Evolutionary conservation across 2,888 invertebrate genomes (phyloP).

Genomic region (Meloe dianella): DNA sequence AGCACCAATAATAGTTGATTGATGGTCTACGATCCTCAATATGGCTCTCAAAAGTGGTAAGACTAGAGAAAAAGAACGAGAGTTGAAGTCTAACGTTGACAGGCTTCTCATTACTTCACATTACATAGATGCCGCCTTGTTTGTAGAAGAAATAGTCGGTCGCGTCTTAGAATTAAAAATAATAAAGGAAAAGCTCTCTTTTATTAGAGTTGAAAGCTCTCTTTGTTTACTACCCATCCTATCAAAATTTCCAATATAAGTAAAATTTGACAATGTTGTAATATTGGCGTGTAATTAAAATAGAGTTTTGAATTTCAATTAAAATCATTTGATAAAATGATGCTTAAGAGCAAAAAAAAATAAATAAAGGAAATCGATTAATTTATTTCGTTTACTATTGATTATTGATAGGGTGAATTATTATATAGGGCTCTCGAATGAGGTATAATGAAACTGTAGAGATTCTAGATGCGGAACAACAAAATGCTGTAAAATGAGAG

Average conservation of each 20-base stretch:
- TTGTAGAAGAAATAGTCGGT: slow-evolving; percentile 46
- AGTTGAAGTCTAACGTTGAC: slow-evolving; percentile 47
- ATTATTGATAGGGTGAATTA: slow-evolving; percentile 8
- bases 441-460: slow-evolving; percentile 32
- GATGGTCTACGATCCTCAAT: slow-evolving; percentile 40
- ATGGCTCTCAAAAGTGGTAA: slow-evolving; percentile 42
- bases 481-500: slow-evolving; percentile 37
- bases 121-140: slow-evolving; percentile 43
- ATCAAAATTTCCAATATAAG: not conserved
- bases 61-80: slow-evolving; percentile 43
- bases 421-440: slow-evolving; percentile 20
- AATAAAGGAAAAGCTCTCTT: slow-evolving; percentile 44
- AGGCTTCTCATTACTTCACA: slow-evolving; percentile 46
- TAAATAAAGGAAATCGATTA: not conserved
- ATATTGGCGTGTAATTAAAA: not conserved
- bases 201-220: slow-evolving; percentile 31
- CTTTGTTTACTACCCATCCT: not conserved
- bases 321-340: not conserved
- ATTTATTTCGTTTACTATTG: slow-evolving; percentile 17
- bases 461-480: slow-evolving; percentile 29
- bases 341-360: too few species aligned
- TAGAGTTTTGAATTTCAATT: not conserved
- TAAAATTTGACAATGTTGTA: not conserved
- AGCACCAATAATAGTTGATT: slow-evolving; percentile 43
- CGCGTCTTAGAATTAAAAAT: slow-evolving; percentile 47